Evolutionary conservation across 1,140 invertebrate species (phyloP).

Genomic region (Drosophila obscura): DNA sequence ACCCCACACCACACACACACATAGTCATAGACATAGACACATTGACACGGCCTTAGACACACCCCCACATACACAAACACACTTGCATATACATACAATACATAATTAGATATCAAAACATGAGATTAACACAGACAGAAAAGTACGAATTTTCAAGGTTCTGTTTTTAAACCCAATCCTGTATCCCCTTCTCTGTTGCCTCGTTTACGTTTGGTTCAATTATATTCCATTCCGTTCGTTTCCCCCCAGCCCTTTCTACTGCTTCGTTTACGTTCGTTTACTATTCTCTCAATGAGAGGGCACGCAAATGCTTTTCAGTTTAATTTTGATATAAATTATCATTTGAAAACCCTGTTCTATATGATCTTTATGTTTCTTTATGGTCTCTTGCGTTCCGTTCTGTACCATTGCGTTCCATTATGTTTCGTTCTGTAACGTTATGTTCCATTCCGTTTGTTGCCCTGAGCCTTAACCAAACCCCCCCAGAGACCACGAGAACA

Average conservation of each 20-base stretch:
- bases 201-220: too few relatives aligned
- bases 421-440: constrained; percentile 9
- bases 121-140: too few relatives aligned
- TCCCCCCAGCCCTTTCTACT: too few relatives aligned
- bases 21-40: too few relatives aligned
- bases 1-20: background rate
- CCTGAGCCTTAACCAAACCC: background rate
- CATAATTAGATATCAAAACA: constrained; percentile 5
- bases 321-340: too few relatives aligned
- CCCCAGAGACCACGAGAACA: constrained; percentile 6
- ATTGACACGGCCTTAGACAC: too few relatives aligned
- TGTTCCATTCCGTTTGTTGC: constrained; percentile 4
- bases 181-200: too few relatives aligned
- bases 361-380: constrained; percentile 7
- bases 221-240: too few relatives aligned
- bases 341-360: too few relatives aligned
- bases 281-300: too few relatives aligned
- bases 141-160: background rate
- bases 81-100: constrained; percentile 10
- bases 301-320: too few relatives aligned
- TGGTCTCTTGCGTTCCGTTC: background rate
- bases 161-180: background rate
- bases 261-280: too few relatives aligned
- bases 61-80: constrained; percentile 15
- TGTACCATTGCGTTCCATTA: constrained; percentile 13